Conservation (phyloP, 2,888 invertebrate genomes). For the Rotaria socialis region DNA sequence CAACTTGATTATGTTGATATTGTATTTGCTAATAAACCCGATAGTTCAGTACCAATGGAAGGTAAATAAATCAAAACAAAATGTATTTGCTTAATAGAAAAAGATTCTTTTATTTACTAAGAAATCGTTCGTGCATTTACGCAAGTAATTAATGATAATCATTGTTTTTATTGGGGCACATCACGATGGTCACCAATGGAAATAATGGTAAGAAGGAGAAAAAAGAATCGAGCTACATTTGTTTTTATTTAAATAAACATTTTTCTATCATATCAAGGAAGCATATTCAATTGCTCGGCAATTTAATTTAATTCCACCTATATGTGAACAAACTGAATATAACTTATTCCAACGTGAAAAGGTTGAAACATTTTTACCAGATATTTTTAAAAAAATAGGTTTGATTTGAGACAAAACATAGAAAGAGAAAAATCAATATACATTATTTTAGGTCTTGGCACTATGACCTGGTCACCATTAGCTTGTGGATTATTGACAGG, state of each 20-base stretch:
- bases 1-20: conserved; percentile 91
- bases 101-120: conserved; percentile 44
- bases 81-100: neutral
- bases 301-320: conserved; percentile 92
- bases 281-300: conserved; percentile 93
- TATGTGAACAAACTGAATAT: conserved; percentile 91
- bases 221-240: no score
- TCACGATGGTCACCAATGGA: conserved; percentile 82
- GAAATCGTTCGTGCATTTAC: conserved; percentile 80
- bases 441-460: conserved; percentile 66
- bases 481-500: conserved; percentile 82
- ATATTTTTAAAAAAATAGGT: conserved; percentile 92
- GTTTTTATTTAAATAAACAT: no score
- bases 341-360: conserved; percentile 94
- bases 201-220: conserved; percentile 68
- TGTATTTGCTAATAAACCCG: conserved; percentile 88
- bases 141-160: conserved; percentile 86
- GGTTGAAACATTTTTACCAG: conserved; percentile 89
- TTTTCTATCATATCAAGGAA: conserved; percentile 62
- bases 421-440: neutral
- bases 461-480: conserved; percentile 92
- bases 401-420: neutral
- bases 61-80: conserved; percentile 65
- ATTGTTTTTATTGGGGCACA: conserved; percentile 97
- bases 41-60: conserved; percentile 96